phyloP scores from a whole-genome alignment of 30 jellyfish, hydroid and myxozoan species.

The Pseudorhiza aurosa region DNA sequence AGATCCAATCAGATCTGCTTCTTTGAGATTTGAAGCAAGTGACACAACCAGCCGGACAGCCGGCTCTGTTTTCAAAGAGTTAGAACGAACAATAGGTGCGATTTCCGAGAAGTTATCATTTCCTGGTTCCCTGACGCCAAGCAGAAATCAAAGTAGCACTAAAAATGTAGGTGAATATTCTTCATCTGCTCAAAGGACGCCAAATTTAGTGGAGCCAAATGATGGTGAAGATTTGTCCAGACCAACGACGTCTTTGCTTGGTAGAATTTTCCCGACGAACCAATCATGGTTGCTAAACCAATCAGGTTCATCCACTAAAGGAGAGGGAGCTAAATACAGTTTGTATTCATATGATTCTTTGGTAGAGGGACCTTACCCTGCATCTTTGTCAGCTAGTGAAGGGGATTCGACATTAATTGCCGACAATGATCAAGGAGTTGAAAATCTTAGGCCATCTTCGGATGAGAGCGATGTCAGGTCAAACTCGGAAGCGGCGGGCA shows the following conservation, averaged over 20 bases:
- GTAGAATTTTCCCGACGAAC: not conserved
- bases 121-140: slow-evolving; percentile 21
- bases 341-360: not conserved
- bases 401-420: slow-evolving; percentile 9
- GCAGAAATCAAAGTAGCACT: not conserved
- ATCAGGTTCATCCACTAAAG: not conserved
- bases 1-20: not conserved
- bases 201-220: not conserved
- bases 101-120: slow-evolving; percentile 64
- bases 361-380: not conserved
- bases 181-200: not conserved
- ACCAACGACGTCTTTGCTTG: not conserved
- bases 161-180: not conserved
- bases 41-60: slow-evolving; percentile 3
- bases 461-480: not conserved
- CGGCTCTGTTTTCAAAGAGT: slow-evolving; percentile 26
- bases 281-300: not conserved
- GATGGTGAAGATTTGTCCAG: not conserved
- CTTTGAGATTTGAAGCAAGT: not conserved
- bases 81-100: slow-evolving; percentile 38
- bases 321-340: not conserved
- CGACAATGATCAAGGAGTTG: not conserved
- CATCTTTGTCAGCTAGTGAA: slow-evolving; percentile 7
- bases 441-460: not conserved
- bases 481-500: not conserved